Evolutionary conservation across 2,113 vertebrate species (phyloP).

Genomic region (Ciconia maguari): DNA sequence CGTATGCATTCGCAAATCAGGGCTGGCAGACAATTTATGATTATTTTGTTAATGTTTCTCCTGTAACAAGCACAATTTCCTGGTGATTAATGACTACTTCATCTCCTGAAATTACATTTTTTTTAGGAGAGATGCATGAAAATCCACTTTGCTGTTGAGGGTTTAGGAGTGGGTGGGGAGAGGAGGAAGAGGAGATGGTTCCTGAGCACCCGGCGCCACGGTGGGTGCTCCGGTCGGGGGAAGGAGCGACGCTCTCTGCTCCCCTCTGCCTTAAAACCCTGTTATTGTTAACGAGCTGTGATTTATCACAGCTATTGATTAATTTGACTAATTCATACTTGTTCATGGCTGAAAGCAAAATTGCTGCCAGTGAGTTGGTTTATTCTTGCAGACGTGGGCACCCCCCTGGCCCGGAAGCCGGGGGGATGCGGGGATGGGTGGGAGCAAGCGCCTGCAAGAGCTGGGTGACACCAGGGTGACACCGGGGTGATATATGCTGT

Average conservation of each 20-base stretch:
- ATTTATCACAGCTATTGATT: neutral
- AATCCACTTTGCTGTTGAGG: neutral
- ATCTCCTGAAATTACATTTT: neutral
- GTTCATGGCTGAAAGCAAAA: neutral
- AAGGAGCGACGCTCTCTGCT: neutral
- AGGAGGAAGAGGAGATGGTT: neutral
- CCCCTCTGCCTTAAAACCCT: neutral
- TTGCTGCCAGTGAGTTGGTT: neutral
- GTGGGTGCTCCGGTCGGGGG: neutral
- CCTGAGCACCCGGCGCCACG: rapidly evolving
- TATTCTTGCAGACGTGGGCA: neutral
- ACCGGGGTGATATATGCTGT: neutral
- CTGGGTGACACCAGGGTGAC: neutral
- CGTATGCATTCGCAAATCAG: neutral
- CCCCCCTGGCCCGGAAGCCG: rapidly evolving
- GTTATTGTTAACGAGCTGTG: neutral
- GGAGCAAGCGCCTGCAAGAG: neutral
- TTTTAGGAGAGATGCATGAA: neutral
- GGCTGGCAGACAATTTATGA: constrained; percentile 60
- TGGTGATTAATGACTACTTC: constrained; percentile 44
- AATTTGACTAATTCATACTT: neutral
- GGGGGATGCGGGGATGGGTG: neutral
- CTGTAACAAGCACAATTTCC: constrained; percentile 38
- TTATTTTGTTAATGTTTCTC: constrained; percentile 65
- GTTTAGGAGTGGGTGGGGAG: neutral